Conservation (phyloP, 2,113 vertebrate species). For the Erpornis zantholeuca region DNA sequence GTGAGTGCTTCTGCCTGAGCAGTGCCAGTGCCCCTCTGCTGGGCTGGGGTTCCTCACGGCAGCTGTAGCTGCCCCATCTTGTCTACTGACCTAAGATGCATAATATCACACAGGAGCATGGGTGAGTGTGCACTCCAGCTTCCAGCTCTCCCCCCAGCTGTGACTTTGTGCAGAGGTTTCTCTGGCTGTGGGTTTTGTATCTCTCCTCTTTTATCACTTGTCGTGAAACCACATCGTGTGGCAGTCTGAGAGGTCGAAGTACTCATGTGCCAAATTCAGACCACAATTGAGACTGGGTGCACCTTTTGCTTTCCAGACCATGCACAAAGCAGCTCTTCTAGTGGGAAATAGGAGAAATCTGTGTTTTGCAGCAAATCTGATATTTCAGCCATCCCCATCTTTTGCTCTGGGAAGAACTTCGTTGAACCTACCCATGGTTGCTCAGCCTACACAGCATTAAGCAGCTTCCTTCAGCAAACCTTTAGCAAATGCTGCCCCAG, state of each 20-base stretch:
- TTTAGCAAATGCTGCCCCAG: background rate
- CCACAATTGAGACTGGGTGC: background rate
- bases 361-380: background rate
- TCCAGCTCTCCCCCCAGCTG: background rate
- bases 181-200: background rate
- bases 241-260: background rate
- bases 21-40: background rate
- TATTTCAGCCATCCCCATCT: background rate
- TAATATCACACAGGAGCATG: background rate
- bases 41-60: background rate
- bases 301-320: background rate
- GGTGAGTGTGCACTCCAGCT: background rate
- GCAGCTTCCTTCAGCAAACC: background rate
- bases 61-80: background rate
- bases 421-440: background rate
- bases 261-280: background rate
- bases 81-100: background rate
- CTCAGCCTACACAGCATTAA: background rate
- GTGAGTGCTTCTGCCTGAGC: accelerated
- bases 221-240: background rate
- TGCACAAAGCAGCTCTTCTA: background rate
- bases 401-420: background rate
- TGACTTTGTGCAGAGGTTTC: background rate
- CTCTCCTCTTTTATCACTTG: background rate
- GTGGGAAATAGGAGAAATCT: background rate